phyloP scores from a whole-genome alignment of 1,140 invertebrate genomes.

The Zaprionus capensis region DNA sequence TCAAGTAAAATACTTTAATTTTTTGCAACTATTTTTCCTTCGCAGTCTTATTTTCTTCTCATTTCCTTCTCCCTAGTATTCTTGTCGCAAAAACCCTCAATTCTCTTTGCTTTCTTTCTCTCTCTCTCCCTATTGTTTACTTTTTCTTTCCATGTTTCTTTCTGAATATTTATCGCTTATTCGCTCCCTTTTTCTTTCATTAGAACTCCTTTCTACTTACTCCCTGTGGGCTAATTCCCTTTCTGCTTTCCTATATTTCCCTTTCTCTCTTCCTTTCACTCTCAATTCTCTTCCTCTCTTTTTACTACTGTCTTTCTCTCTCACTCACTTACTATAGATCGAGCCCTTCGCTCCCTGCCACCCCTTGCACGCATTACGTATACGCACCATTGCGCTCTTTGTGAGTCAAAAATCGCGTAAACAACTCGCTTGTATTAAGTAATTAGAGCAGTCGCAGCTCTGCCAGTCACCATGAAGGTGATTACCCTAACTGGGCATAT shows the following conservation, averaged over 20 bases:
- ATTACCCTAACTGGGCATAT: constrained; percentile 17
- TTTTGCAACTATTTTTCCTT: not conserved
- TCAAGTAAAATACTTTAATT: too few relatives aligned
- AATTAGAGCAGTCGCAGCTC: constrained; percentile 5
- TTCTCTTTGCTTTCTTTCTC: not conserved
- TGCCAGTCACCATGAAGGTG: constrained; percentile 15
- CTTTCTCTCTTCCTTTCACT: too few relatives aligned
- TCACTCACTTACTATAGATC: not conserved
- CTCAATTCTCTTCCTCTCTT: too few relatives aligned
- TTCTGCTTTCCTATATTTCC: too few relatives aligned
- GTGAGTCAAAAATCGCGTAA: not conserved
- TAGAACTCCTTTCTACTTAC: not conserved
- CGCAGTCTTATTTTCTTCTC: not conserved
- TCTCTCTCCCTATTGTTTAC: too few relatives aligned
- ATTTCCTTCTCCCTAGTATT: not conserved
- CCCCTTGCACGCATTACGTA: constrained; percentile 15
- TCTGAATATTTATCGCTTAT: not conserved
- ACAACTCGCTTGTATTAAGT: constrained; percentile 21
- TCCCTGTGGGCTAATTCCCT: too few relatives aligned
- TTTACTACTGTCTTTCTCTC: not conserved
- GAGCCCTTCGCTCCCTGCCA: not conserved
- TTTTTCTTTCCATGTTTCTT: not conserved
- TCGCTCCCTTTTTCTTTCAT: too few relatives aligned
- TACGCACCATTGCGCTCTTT: constrained; percentile 11
- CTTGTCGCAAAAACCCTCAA: not conserved